phyloP scores from a whole-genome alignment of 1,140 invertebrate genomes.

The Lepidurus couesii region DNA sequence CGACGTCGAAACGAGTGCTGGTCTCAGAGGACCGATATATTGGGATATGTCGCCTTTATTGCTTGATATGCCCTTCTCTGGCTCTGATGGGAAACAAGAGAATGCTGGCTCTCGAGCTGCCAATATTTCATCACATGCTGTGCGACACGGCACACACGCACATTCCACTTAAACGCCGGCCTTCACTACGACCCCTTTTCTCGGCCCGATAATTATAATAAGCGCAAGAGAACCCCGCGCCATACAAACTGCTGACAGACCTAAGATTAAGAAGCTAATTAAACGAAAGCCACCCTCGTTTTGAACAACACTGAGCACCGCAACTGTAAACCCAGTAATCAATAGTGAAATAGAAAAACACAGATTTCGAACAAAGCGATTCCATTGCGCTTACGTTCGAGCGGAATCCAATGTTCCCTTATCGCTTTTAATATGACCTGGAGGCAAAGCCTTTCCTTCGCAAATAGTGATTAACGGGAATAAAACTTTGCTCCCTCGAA shows the following conservation, averaged over 20 bases:
- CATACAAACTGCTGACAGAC: neutral
- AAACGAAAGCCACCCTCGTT: no score
- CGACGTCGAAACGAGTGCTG: neutral
- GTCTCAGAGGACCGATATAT: neutral
- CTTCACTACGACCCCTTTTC: neutral
- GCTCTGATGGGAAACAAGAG: neutral
- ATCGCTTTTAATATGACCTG: no score
- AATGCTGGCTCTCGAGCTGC: conserved; percentile 1
- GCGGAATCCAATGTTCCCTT: no score
- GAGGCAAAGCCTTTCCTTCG: no score
- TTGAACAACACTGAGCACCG: no score
- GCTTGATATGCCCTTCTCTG: neutral
- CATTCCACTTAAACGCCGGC: neutral
- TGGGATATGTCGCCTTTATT: neutral
- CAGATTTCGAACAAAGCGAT: no score
- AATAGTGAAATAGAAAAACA: no score
- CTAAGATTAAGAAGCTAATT: no score
- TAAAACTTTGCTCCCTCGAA: no score
- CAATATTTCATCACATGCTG: neutral
- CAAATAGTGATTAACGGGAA: no score
- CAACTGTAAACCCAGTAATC: no score
- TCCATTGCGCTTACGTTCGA: no score
- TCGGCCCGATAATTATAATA: neutral
- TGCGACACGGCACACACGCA: neutral
- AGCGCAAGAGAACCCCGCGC: neutral